A percentile compares a stretch with the other conserved stretches of the same genome.
Evolutionary conservation across 1,140 invertebrate genomes (phyloP).

Genomic region (Archivesica marissinica): DNA sequence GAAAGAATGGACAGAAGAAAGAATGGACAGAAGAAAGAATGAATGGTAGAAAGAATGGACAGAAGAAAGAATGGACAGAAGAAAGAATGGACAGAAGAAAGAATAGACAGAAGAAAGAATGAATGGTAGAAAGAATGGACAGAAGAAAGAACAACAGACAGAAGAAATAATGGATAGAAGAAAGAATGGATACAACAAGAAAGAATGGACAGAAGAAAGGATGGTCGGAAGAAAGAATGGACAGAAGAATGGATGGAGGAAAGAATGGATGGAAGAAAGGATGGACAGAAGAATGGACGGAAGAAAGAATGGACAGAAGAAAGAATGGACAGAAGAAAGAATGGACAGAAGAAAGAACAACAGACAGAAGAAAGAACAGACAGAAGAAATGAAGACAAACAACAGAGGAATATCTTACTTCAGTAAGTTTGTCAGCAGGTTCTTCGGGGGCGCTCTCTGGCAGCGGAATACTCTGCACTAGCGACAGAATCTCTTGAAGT

Average conservation of each 20-base stretch:
- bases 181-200: too few species aligned
- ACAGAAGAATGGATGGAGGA: too few species aligned
- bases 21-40: not conserved
- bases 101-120: too few species aligned
- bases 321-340: not conserved
- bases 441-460: slow-evolving; percentile 80
- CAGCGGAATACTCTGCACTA: slow-evolving; percentile 88
- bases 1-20: not conserved
- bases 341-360: not conserved
- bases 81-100: not conserved
- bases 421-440: slow-evolving; percentile 65
- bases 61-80: not conserved
- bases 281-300: not conserved
- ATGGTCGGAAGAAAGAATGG: too few species aligned
- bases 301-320: not conserved
- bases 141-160: too few species aligned
- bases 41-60: too few species aligned
- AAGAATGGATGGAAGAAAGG: too few species aligned
- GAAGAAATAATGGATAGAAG: too few species aligned
- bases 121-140: too few species aligned
- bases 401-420: slow-evolving; percentile 38
- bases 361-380: not conserved
- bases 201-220: too few species aligned
- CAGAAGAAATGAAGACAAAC: not conserved
- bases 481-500: slow-evolving; percentile 84